Evolutionary conservation across 2,888 invertebrate genomes (phyloP).

Genomic region (Pyrochroa serraticornis): DNA sequence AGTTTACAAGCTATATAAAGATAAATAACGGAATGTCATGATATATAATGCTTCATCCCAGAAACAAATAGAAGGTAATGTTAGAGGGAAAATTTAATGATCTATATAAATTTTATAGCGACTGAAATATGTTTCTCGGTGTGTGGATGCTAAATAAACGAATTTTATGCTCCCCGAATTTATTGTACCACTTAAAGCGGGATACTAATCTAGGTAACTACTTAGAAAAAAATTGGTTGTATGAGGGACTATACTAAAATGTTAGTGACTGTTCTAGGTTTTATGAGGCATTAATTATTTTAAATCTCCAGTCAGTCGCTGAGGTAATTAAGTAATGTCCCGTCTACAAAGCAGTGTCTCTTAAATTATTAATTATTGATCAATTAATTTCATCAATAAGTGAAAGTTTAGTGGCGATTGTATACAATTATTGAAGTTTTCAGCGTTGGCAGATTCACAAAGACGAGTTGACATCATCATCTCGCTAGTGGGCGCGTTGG

Average conservation of each 20-base stretch:
- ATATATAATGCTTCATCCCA: constrained; percentile 9
- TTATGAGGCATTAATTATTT: neutral
- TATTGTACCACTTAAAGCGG: neutral
- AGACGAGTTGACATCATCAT: constrained; percentile 7
- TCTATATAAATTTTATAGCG: constrained; percentile 27
- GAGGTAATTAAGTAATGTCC: too few species aligned
- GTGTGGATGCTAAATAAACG: constrained; percentile 11
- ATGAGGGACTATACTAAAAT: too few species aligned
- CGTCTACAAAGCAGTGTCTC: neutral
- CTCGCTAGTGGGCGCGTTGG: neutral
- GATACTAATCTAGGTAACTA: too few species aligned
- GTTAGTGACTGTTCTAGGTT: neutral
- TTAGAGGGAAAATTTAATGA: constrained; percentile 22
- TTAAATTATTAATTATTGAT: constrained; percentile 7
- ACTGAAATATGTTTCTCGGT: neutral
- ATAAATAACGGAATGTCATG: constrained; percentile 28
- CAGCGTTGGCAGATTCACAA: constrained; percentile 4
- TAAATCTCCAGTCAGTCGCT: neutral
- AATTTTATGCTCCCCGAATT: constrained; percentile 3
- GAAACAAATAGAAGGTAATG: constrained; percentile 16
- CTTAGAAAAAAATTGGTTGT: too few species aligned
- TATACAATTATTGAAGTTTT: constrained; percentile 3
- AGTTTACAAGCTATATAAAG: constrained; percentile 27
- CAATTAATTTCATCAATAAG: constrained; percentile 5
- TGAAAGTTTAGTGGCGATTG: constrained; percentile 2